These are phyloP conservation scores for Sebastes schlegelii DNA, from an alignment of 2,113 vertebrate species.

Conservation along the genomic window DNA sequence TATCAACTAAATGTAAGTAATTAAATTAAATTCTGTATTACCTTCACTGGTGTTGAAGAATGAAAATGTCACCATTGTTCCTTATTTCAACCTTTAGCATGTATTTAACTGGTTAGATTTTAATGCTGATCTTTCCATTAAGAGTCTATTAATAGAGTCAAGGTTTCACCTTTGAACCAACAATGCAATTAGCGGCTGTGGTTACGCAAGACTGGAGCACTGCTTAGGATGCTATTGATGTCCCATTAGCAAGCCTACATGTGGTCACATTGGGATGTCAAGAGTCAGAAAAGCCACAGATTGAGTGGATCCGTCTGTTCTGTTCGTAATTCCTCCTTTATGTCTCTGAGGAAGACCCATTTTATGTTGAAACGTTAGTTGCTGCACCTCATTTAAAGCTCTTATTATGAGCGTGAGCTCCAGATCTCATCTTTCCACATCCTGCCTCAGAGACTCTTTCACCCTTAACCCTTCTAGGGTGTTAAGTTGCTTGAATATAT, in stretches of 20 bases:
- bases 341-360: neutral
- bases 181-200: slow-evolving; percentile 47
- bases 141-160: slow-evolving; percentile 12
- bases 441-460: neutral
- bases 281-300: slow-evolving; percentile 1
- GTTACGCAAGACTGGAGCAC: slow-evolving; percentile 27
- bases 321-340: neutral
- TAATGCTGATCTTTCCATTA: slow-evolving; percentile 19
- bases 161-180: slow-evolving; percentile 36
- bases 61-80: neutral
- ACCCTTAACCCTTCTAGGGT: too few relatives aligned
- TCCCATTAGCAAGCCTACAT: slow-evolving; percentile 1
- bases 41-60: neutral
- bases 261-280: neutral
- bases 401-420: neutral
- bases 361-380: neutral
- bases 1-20: neutral
- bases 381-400: neutral
- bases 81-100: neutral
- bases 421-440: neutral
- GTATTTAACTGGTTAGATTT: neutral
- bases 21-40: neutral
- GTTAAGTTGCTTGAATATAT: neutral
- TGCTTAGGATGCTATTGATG: neutral
- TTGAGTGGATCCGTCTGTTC: neutral